Base-by-base conservation (phyloP, 2,797 vertebrate genomes). In the Micrastur ruficollis region DNA sequence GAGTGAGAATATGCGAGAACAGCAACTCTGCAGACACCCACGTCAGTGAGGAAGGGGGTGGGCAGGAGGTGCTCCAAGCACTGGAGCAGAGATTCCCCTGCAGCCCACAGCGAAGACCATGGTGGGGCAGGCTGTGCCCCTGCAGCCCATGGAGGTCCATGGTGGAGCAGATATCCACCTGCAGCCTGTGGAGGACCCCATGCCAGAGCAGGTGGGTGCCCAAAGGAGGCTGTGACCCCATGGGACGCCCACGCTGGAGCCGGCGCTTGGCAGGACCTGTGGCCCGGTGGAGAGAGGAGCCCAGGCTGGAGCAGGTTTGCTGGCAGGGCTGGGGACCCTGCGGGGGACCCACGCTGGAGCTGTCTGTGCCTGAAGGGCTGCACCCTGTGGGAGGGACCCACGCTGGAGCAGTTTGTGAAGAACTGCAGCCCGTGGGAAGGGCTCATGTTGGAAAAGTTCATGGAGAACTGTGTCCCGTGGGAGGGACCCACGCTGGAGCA, bases 201-300 rank as follows among this genome's bases (percentile, higher is more conserved):
- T 31, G 5, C 22, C 16, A 17, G 20, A 49, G 59, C 14, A 70
- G 21, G 19, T 42, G 42, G 42, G 17, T 42, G 42, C 42, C 42
- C 15, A 16, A 42, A 42, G 42, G 42, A 42, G 40, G 40, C 14
- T 42, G 25, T 50, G 55, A 68, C 36, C 9, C 9, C 19, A 3
- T 0, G 2, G 34, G 34, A 20, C 4, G 25, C 14, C 17, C 0
- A 0, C 19, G 7, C 14, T 26, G 70, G 26, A 81, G n/a, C 29
- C 65, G 36, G 36, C 36, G 8, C 36, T 9, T 36, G 36, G 36
- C 36, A 36, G 36, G 36, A 36, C 36, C 36, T 36, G 36, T 36
- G 36, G 36, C 36, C 36, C 36, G 8, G 36, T 36, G 36, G 36
- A 36, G 36, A 36, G 36, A 36, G 36, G 36, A 36, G 36, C 40